A percentile compares a stretch with the other conserved stretches of the same genome.
Evolutionary conservation across 1,140 invertebrate species (phyloP).

Genomic region (Physella acuta): DNA sequence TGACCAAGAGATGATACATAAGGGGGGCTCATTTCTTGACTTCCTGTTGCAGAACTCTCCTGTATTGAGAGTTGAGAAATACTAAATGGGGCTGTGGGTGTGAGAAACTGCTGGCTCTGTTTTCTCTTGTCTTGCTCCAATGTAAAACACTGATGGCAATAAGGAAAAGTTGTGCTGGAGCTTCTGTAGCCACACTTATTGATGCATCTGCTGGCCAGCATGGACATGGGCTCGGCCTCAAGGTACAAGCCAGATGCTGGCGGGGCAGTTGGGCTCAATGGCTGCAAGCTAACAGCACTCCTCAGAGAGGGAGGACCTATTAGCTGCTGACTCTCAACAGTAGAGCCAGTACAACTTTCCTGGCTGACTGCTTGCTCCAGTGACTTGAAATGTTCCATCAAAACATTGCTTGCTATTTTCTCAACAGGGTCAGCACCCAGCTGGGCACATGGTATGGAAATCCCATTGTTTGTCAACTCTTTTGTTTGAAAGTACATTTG

Average conservation of each 20-base stretch:
- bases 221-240: slow-evolving; percentile 28
- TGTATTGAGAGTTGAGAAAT: too few relatives aligned
- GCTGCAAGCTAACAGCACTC: not conserved
- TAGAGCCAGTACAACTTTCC: too few relatives aligned
- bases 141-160: slow-evolving; percentile 42
- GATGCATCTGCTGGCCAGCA: slow-evolving; percentile 33
- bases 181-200: slow-evolving; percentile 40
- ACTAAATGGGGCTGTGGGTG: not conserved
- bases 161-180: slow-evolving; percentile 44
- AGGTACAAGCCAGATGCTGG: slow-evolving; percentile 10
- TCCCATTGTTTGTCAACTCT: slow-evolving; percentile 27
- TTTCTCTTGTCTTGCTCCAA: not conserved
- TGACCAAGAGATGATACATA: not conserved
- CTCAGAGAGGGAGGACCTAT: not conserved
- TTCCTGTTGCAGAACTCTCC: not conserved
- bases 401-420: slow-evolving; percentile 39
- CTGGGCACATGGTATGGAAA: not conserved
- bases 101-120: too few relatives aligned
- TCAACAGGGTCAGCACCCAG: not conserved
- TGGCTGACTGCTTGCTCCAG: not conserved
- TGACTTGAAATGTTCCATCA: slow-evolving; percentile 36
- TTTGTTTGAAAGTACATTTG: slow-evolving; percentile 44
- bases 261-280: slow-evolving; percentile 17
- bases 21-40: not conserved
- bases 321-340: not conserved